Evolutionary conservation across 1,140 invertebrate species (phyloP).

Genomic region (Melitaea cinxia): DNA sequence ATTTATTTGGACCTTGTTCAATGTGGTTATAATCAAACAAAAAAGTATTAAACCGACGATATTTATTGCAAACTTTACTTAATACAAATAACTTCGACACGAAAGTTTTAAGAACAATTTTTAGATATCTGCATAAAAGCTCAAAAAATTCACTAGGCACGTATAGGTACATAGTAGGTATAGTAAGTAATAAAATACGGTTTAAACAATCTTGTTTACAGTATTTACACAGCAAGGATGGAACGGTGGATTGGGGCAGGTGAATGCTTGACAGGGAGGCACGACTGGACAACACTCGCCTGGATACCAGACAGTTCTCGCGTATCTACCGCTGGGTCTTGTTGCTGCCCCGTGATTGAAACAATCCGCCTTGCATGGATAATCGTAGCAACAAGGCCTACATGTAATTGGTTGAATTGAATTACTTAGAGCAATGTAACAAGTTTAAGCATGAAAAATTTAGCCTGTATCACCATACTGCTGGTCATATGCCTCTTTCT

Average conservation of each 20-base stretch:
- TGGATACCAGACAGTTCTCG: conserved; percentile 67
- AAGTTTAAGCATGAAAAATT: background rate
- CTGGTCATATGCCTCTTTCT: no score
- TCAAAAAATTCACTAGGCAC: no score
- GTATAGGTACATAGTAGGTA: no score
- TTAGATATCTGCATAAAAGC: no score
- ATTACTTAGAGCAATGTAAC: background rate
- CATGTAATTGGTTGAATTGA: background rate
- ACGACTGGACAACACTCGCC: conserved; percentile 66
- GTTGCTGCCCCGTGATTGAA: conserved; percentile 72
- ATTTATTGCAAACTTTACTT: conserved; percentile 14
- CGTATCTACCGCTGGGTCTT: conserved; percentile 69
- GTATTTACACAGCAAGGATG: conserved; percentile 57
- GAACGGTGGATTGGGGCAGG: conserved; percentile 70
- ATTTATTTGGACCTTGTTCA: conserved; percentile 39
- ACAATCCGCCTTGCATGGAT: conserved; percentile 74
- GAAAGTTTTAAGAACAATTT: background rate
- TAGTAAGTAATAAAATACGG: background rate
- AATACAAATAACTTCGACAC: background rate
- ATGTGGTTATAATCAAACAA: conserved; percentile 32
- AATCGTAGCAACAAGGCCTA: conserved; percentile 76
- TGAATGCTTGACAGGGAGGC: conserved; percentile 69
- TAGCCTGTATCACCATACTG: no score
- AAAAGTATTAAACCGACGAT: conserved; percentile 20
- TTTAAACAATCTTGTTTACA: conserved; percentile 37